Evolutionary conservation across 2,113 vertebrate genomes (phyloP).

Genomic region (Anolis sagrei): DNA sequence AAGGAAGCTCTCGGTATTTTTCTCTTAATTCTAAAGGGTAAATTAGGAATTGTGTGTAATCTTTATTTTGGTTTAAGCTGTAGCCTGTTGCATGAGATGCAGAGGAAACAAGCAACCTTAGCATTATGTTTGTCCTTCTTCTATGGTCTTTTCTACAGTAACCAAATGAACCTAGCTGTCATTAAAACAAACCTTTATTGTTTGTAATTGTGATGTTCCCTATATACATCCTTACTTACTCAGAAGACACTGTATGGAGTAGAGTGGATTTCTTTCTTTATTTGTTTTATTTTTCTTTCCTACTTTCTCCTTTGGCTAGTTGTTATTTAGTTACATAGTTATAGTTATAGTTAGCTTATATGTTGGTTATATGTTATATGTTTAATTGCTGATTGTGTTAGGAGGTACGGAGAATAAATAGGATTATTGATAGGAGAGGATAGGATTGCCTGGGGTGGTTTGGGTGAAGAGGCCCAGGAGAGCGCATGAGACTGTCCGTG

Average conservation of each 20-base stretch:
- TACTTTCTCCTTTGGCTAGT: too few species aligned
- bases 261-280: too few species aligned
- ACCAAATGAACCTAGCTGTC: neutral
- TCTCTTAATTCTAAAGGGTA: neutral
- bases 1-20: conserved; percentile 7
- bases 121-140: neutral
- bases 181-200: neutral
- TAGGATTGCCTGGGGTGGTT: too few species aligned
- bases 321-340: too few species aligned
- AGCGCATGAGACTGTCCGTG: too few species aligned
- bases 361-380: too few species aligned
- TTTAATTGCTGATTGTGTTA: too few species aligned
- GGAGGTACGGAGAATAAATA: too few species aligned
- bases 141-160: neutral
- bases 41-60: neutral
- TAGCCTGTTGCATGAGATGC: neutral
- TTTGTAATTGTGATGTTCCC: neutral
- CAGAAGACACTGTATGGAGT: neutral
- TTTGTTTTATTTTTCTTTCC: too few species aligned
- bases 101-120: neutral
- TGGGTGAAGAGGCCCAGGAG: too few species aligned
- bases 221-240: neutral
- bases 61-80: neutral
- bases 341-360: too few species aligned
- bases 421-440: too few species aligned